Conservation (phyloP, 2,797 vertebrate species). For the Scolopax rusticola region DNA sequence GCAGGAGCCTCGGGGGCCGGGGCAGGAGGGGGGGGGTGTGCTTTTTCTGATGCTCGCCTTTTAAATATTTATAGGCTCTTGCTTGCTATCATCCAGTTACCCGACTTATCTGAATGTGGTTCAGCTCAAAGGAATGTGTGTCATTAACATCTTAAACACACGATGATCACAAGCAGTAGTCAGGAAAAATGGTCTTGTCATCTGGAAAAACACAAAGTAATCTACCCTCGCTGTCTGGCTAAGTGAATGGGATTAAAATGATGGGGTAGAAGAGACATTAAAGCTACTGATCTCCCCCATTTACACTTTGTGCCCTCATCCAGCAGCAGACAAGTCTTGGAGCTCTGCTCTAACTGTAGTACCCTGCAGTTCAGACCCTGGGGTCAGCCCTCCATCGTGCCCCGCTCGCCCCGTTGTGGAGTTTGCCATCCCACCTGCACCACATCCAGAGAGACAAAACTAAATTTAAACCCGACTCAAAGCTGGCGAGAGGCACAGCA, state of each 20-base stretch:
- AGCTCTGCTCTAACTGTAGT: not conserved
- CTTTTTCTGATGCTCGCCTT: not conserved
- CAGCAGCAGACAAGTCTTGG: rapidly evolving
- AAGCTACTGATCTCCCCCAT: not conserved
- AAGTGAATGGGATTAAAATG: not conserved
- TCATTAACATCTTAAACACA: not conserved
- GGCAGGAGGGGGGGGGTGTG: too few species aligned
- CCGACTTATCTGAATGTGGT: not conserved
- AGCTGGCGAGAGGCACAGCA: not conserved
- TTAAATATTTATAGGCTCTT: not conserved
- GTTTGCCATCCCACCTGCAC: not conserved
- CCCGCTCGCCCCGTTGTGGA: not conserved
- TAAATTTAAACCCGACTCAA: rapidly evolving
- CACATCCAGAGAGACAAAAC: not conserved
- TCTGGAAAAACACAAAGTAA: not conserved
- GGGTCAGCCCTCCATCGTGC: not conserved
- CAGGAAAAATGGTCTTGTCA: not conserved
- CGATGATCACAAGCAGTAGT: not conserved
- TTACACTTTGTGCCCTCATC: not conserved
- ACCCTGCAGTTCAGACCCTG: not conserved
- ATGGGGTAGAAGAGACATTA: not conserved
- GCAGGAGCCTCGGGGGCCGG: rapidly evolving
- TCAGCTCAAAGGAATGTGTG: not conserved
- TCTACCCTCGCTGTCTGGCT: not conserved
- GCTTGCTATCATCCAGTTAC: not conserved